Conservation (phyloP, 2,888 invertebrate species). For the Xanthia togata region DNA sequence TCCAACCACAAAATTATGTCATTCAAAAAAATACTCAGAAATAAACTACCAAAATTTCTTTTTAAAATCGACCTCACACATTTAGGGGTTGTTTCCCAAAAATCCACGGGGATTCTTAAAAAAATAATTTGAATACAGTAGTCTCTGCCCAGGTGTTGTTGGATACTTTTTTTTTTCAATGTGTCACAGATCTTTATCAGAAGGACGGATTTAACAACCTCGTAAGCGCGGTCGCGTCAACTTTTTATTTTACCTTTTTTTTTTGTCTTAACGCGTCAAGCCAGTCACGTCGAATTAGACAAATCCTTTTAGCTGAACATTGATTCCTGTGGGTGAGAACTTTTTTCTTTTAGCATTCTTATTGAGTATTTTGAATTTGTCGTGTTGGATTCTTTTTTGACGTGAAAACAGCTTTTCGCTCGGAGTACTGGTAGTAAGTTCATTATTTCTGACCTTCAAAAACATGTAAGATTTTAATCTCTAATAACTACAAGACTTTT, state of each 20-base stretch:
- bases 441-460: too few relatives aligned
- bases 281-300: conserved; percentile 88
- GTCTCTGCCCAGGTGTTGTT: conserved; percentile 71
- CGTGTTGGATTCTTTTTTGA: conserved; percentile 6
- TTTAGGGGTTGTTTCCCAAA: conserved; percentile 81
- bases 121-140: conserved; percentile 89
- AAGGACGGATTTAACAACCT: conserved; percentile 87
- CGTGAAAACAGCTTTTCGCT: too few relatives aligned
- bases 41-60: conserved; percentile 74
- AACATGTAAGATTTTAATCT: too few relatives aligned
- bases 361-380: conserved; percentile 46
- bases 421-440: too few relatives aligned
- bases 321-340: conserved; percentile 80
- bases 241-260: conserved; percentile 78
- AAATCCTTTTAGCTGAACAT: conserved; percentile 85
- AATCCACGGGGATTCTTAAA: conserved; percentile 80
- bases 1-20: conserved; percentile 77
- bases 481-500: too few relatives aligned
- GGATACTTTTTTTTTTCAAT: conserved; percentile 79
- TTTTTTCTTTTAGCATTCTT: conserved; percentile 65
- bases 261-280: conserved; percentile 82
- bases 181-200: conserved; percentile 90
- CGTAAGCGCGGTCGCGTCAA: conserved; percentile 85
- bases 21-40: conserved; percentile 73
- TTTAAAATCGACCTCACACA: conserved; percentile 83